Evolutionary conservation across 1,140 invertebrate genomes (phyloP).

Genomic region (Drosophila rufa): DNA sequence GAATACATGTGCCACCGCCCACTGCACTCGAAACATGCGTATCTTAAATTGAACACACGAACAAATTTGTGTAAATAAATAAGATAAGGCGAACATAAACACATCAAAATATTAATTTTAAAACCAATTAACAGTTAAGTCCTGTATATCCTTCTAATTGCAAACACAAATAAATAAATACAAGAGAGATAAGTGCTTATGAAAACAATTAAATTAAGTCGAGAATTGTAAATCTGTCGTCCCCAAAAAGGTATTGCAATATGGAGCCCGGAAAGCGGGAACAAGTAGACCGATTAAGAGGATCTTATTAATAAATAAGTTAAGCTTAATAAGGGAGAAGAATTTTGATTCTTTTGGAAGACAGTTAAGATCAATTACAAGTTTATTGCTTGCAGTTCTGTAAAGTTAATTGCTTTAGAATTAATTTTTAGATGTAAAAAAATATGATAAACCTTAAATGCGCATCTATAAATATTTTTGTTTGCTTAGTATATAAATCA

Average conservation of each 20-base stretch:
- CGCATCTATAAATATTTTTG: too few relatives aligned
- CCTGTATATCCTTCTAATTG: constrained; percentile 30
- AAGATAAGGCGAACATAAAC: constrained; percentile 43
- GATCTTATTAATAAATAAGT: constrained; percentile 30
- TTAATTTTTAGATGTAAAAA: not conserved
- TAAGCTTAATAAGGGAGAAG: not conserved
- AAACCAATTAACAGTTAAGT: constrained; percentile 33
- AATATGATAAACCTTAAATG: not conserved
- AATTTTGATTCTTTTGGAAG: not conserved
- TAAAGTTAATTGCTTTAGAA: not conserved
- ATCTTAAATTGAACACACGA: constrained; percentile 45
- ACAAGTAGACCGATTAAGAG: constrained; percentile 8
- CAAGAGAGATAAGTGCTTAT: not conserved
- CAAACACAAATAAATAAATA: constrained; percentile 15
- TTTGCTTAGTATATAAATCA: not conserved
- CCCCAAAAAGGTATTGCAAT: constrained; percentile 10
- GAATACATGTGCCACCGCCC: constrained; percentile 35
- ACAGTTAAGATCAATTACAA: not conserved
- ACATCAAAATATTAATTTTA: constrained; percentile 40
- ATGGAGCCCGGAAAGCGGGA: constrained; percentile 7
- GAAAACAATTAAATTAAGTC: constrained; percentile 13
- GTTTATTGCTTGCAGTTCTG: not conserved
- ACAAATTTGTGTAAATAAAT: constrained; percentile 35
- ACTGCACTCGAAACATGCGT: constrained; percentile 15
- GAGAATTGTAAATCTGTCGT: constrained; percentile 18